Percentiles rank a stretch among this genome's conserved stretches.
These are phyloP conservation scores for Cephonodes hylas DNA, from an alignment of 2,888 invertebrate species.

Conservation along the genomic window DNA sequence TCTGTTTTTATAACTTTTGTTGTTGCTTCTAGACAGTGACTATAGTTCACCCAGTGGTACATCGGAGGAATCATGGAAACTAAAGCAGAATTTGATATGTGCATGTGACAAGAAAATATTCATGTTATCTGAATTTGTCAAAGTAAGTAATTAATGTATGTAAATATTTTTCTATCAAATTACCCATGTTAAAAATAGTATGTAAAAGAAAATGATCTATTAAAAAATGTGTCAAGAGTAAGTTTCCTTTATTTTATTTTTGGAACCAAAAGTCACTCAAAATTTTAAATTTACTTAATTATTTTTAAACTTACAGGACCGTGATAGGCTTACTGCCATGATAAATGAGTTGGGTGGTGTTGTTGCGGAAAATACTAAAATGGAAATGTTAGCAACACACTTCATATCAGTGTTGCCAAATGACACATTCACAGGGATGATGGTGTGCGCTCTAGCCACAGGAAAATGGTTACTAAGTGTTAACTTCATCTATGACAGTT, in stretches of 20 bases:
- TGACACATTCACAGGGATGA: constrained; percentile 74
- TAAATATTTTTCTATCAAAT: too few species aligned
- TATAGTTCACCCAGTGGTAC: constrained; percentile 73
- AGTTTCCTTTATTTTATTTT: too few species aligned
- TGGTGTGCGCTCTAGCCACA: constrained; percentile 72
- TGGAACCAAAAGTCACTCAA: too few species aligned
- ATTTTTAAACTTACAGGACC: constrained; percentile 47
- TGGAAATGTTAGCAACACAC: constrained; percentile 77
- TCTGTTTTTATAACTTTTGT: not conserved
- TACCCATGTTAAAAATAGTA: too few species aligned
- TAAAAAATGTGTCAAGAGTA: too few species aligned
- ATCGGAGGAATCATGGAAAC: constrained; percentile 75
- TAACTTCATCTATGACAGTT: constrained; percentile 71
- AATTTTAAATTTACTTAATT: too few species aligned
- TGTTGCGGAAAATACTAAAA: constrained; percentile 74
- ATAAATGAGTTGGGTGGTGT: constrained; percentile 71
- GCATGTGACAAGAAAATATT: constrained; percentile 75
- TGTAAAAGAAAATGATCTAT: too few species aligned
- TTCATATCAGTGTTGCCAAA: constrained; percentile 66
- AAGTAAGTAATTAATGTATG: constrained; percentile 58
- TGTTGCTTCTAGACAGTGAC: constrained; percentile 60
- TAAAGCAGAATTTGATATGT: constrained; percentile 74
- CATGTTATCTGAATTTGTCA: constrained; percentile 71
- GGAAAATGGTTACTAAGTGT: constrained; percentile 72
- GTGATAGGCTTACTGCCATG: constrained; percentile 67